A percentile compares a stretch with the other conserved stretches of the same genome.
phyloP scores from a whole-genome alignment of 2,113 vertebrate species.

The Apteryx mantelli region DNA sequence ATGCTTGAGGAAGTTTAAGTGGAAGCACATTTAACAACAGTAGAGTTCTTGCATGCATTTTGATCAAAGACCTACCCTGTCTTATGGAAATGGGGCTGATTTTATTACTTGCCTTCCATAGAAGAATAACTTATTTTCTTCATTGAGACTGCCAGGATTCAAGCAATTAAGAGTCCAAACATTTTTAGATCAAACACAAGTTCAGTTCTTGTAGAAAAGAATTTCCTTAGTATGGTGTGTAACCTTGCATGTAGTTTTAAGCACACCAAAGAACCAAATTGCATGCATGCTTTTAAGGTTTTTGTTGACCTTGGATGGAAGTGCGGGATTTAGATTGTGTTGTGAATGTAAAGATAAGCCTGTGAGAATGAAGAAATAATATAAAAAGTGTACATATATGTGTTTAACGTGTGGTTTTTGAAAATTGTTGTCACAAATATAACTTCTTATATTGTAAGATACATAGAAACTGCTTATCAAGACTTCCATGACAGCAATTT shows the following conservation, averaged over 20 bases:
- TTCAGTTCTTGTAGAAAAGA: not conserved
- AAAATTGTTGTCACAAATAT: not conserved
- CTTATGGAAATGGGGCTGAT: not conserved
- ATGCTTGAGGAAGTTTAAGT: slow-evolving; percentile 40
- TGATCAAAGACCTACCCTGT: not conserved
- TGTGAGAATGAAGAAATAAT: not conserved
- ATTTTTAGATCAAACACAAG: not conserved
- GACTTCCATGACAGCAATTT: not conserved
- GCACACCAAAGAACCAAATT: not conserved
- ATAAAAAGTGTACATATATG: not conserved
- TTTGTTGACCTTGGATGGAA: slow-evolving; percentile 20
- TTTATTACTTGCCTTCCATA: not conserved
- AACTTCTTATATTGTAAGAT: not conserved
- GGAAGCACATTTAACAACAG: slow-evolving; percentile 33
- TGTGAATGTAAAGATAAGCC: not conserved
- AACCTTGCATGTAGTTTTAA: not conserved
- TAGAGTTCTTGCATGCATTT: not conserved
- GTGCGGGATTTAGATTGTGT: not conserved
- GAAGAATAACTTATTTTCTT: not conserved
- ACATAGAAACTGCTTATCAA: not conserved
- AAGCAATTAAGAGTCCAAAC: not conserved
- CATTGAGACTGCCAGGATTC: not conserved
- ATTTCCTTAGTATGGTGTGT: not conserved
- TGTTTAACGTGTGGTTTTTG: not conserved
- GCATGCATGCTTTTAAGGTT: not conserved